phyloP scores from a whole-genome alignment of 2,797 vertebrate species.

The Melanotaenia nigrans region DNA sequence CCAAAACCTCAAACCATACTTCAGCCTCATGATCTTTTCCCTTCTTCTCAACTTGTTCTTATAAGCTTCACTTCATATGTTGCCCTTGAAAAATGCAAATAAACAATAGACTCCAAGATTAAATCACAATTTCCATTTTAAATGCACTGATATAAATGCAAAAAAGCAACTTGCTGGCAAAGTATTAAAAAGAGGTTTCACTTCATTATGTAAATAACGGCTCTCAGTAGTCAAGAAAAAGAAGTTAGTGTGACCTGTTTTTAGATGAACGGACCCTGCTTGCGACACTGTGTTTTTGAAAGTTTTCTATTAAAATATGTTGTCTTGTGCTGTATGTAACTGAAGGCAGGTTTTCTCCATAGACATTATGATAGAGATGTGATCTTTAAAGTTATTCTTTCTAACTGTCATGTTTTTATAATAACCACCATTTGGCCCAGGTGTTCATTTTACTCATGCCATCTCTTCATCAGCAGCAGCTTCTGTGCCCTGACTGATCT shows the following conservation, averaged over 20 bases:
- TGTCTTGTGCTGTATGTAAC: conserved; percentile 31
- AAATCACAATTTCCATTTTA: conserved; percentile 73
- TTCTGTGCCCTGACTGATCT: conserved; percentile 27
- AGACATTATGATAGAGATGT: conserved; percentile 27
- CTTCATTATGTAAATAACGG: conserved; percentile 59
- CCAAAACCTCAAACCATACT: conserved; percentile 56
- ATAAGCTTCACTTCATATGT: conserved; percentile 42
- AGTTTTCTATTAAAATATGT: conserved; percentile 42
- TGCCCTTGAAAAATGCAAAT: conserved; percentile 68
- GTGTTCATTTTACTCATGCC: conserved; percentile 18
- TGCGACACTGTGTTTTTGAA: conserved; percentile 11
- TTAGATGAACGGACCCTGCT: conserved; percentile 39
- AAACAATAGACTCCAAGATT: conserved; percentile 69
- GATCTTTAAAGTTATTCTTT: conserved; percentile 43
- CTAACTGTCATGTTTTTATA: not conserved
- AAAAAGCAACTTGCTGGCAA: conserved; percentile 62
- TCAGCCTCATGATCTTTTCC: conserved; percentile 38
- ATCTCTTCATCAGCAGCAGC: conserved; percentile 24
- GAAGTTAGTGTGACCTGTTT: conserved; percentile 20
- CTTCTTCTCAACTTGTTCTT: conserved; percentile 39
- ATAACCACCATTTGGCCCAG: conserved; percentile 45
- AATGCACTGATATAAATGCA: conserved; percentile 60
- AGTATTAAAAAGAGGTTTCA: conserved; percentile 42
- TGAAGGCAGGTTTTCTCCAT: conserved; percentile 31
- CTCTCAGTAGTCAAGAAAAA: conserved; percentile 43